Base-by-base conservation (phyloP, 2,113 vertebrate species). In the Illadopsis cleaveri region DNA sequence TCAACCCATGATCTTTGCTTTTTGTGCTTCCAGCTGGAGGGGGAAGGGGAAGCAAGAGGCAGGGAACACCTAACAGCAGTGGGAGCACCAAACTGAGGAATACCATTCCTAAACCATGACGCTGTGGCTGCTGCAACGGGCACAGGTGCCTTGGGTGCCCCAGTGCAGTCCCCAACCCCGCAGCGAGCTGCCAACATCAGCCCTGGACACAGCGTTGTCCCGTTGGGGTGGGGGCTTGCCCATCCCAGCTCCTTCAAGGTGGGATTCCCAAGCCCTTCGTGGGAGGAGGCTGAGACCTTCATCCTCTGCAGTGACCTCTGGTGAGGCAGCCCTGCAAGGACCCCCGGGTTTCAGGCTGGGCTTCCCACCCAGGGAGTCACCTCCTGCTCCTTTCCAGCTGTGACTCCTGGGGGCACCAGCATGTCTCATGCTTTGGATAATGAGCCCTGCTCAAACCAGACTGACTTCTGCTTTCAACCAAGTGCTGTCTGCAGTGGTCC, bases 331-430 rank as follows among this genome's bases (percentile, higher is more conserved):
- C 66, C 58, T 1, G 3, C 11, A 25, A 57, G 27, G 42, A 56
- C 4, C 7, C 11, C 3, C 0, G 0, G 19, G 38, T 9, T 60
- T 9, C 47, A 6, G 1, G 31, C 15, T 8, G 12, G 44, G 44
- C 22, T 45, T 40, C 33, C 20, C 6, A 3, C n/a, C 28, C 44
- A 31, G 13, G 31, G 22, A 81, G 35, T 24, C 48, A 24, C 33
- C 20, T 73, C 75, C 48, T 33, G 75, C 90, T 81, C 28, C 57
- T 58, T 21, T 31, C 14, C 2, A 4, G 40, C 8, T 6, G 2
- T 0, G 1, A 9, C n/a, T 61, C 45, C 65, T 13, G 51, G 13
- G 15, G 10, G 6, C 35, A 50, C 33, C 8, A 5, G 42, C 13
- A 18, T 0, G 0, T 23, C 72, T 66, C 2, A 12, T 40, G 42